Conservation (phyloP, 2,888 invertebrate genomes). For the Epistrophe eligans region DNA sequence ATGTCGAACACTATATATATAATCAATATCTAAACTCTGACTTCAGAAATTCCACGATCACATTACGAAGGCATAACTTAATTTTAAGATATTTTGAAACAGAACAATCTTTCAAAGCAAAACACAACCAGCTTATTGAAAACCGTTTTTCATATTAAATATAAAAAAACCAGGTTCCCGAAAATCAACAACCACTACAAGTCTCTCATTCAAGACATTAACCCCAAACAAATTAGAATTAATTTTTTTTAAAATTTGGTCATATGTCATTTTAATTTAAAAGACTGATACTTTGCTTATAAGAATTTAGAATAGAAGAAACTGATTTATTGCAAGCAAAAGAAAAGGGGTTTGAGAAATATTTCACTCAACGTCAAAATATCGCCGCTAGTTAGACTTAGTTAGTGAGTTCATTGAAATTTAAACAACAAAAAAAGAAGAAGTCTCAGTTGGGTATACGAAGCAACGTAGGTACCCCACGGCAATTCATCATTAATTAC, state of each 20-base stretch:
- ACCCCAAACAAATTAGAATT: background rate
- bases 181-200: background rate
- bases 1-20: too few relatives aligned
- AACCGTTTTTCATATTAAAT: background rate
- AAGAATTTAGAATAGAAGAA: background rate
- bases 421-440: slow-evolving; percentile 5
- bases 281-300: background rate
- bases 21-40: too few relatives aligned
- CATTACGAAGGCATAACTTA: too few relatives aligned
- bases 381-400: slow-evolving; percentile 14
- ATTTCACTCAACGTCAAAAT: slow-evolving; percentile 35
- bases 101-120: background rate
- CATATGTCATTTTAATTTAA: background rate
- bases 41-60: too few relatives aligned
- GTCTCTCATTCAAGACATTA: background rate
- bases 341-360: background rate
- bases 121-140: background rate
- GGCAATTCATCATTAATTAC: slow-evolving; percentile 32
- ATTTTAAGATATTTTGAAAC: too few relatives aligned
- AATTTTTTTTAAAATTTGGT: background rate
- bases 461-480: background rate
- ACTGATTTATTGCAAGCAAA: slow-evolving; percentile 2
- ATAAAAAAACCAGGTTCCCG: background rate
- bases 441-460: background rate
- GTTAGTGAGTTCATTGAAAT: slow-evolving; percentile 37